Evolutionary conservation across 2,797 vertebrate species (phyloP).

Genomic region (Leptoclinus maculatus): DNA sequence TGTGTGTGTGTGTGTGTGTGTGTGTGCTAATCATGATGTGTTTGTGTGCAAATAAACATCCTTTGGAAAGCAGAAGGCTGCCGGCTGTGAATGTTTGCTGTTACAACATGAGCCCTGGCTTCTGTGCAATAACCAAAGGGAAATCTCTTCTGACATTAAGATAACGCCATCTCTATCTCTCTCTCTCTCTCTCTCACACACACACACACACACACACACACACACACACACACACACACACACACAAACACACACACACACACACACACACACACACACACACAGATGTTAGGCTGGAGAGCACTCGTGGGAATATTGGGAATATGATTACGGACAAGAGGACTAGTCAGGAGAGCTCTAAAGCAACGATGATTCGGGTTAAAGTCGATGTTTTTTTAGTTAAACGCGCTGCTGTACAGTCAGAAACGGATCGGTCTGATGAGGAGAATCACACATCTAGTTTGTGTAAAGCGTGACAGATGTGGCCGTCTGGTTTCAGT

Average conservation of each 20-base stretch:
- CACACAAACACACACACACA: slow-evolving; percentile 3
- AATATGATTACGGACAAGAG: slow-evolving; percentile 53
- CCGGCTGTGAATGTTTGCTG: slow-evolving; percentile 76
- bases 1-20: not conserved
- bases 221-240: slow-evolving; percentile 14
- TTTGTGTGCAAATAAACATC: slow-evolving; percentile 72
- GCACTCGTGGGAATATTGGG: slow-evolving; percentile 57
- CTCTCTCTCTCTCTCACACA: too few species aligned
- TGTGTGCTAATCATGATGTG: slow-evolving; percentile 40
- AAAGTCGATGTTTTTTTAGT: slow-evolving; percentile 17
- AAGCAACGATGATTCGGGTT: slow-evolving; percentile 14
- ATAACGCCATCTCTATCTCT: slow-evolving; percentile 29
- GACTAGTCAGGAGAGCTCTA: slow-evolving; percentile 10
- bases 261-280: not conserved
- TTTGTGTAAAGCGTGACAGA: slow-evolving; percentile 52
- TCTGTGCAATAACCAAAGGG: slow-evolving; percentile 60
- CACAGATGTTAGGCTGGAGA: slow-evolving; percentile 64
- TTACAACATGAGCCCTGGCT: slow-evolving; percentile 70
- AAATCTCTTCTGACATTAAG: slow-evolving; percentile 63
- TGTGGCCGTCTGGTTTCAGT: slow-evolving; percentile 32
- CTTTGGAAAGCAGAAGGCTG: slow-evolving; percentile 62
- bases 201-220: not conserved
- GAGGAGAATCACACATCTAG: slow-evolving; percentile 12
- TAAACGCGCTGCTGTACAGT: not conserved
- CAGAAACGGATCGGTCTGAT: not conserved